These are phyloP conservation scores for Octonoba sinensis DNA, from an alignment of 2,888 invertebrate genomes.

Conservation along the genomic window DNA sequence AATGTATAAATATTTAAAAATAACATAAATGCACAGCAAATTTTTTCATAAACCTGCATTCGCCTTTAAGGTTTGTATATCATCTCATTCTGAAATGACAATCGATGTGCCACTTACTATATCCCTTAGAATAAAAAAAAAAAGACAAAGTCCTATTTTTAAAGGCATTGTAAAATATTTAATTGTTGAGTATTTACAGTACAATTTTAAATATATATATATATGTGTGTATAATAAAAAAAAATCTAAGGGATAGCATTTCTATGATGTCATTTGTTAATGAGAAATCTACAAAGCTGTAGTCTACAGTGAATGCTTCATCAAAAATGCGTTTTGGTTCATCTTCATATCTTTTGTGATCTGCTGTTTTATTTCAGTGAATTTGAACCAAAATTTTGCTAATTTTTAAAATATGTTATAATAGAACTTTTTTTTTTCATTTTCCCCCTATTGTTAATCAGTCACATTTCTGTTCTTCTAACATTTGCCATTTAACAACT, in stretches of 20 bases:
- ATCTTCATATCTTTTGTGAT: too few relatives aligned
- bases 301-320: not conserved
- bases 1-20: too few relatives aligned
- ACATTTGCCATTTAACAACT: conserved; percentile 53
- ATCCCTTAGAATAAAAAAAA: conserved; percentile 46
- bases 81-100: conserved; percentile 41
- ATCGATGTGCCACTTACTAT: conserved; percentile 49
- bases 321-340: too few relatives aligned
- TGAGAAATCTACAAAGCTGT: conserved; percentile 45
- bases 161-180: conserved; percentile 61
- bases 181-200: conserved; percentile 61
- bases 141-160: conserved; percentile 59
- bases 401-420: too few relatives aligned
- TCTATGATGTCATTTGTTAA: conserved; percentile 56
- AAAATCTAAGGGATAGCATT: conserved; percentile 56
- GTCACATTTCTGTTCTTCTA: conserved; percentile 20
- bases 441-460: conserved; percentile 20
- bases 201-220: conserved; percentile 63
- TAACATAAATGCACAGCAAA: too few relatives aligned
- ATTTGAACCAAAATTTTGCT: too few relatives aligned
- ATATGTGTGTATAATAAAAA: conserved; percentile 22
- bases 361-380: too few relatives aligned
- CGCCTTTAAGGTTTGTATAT: conserved; percentile 15
- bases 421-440: not conserved
- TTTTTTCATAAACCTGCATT: too few relatives aligned